These are phyloP conservation scores for Anhinga anhinga DNA, from an alignment of 2,113 vertebrate genomes.

Conservation along the genomic window DNA sequence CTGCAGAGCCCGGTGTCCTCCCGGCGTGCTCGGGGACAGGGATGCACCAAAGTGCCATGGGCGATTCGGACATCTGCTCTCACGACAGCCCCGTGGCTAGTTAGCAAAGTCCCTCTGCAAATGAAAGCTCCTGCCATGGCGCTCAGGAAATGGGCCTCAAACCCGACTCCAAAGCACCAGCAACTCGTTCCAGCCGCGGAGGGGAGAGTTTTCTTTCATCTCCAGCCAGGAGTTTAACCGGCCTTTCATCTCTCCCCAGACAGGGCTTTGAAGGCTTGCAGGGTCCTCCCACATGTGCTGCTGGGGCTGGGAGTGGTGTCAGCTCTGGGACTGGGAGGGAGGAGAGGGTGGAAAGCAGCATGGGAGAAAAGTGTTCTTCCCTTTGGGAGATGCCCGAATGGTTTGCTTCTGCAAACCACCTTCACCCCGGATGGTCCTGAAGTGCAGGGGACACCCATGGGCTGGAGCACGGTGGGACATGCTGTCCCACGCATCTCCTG, in stretches of 20 bases:
- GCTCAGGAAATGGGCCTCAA: constrained; percentile 18
- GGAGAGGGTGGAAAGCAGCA: not conserved
- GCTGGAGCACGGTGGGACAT: not conserved
- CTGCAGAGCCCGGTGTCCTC: not conserved
- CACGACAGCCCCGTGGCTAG: not conserved
- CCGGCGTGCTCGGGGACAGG: rapidly evolving
- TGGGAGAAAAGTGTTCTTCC: rapidly evolving
- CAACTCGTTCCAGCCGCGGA: constrained; percentile 36
- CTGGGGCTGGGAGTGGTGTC: not conserved
- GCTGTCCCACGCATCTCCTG: rapidly evolving
- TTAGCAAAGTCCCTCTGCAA: not conserved
- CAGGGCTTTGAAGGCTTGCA: constrained; percentile 36
- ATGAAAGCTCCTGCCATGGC: not conserved
- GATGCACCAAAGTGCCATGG: rapidly evolving
- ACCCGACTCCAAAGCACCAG: not conserved
- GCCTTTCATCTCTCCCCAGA: constrained; percentile 24
- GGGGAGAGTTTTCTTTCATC: constrained; percentile 46
- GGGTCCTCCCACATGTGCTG: constrained; percentile 46
- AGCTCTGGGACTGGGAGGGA: not conserved
- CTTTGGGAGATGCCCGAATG: not conserved
- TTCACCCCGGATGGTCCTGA: rapidly evolving
- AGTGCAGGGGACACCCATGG: not conserved
- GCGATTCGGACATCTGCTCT: not conserved
- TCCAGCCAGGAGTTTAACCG: constrained; percentile 31
- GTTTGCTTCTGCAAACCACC: rapidly evolving